Evolutionary conservation across 53 echinoderm and acorn worm species (phyloP).

Genomic region (Echinometra lucunter): DNA sequence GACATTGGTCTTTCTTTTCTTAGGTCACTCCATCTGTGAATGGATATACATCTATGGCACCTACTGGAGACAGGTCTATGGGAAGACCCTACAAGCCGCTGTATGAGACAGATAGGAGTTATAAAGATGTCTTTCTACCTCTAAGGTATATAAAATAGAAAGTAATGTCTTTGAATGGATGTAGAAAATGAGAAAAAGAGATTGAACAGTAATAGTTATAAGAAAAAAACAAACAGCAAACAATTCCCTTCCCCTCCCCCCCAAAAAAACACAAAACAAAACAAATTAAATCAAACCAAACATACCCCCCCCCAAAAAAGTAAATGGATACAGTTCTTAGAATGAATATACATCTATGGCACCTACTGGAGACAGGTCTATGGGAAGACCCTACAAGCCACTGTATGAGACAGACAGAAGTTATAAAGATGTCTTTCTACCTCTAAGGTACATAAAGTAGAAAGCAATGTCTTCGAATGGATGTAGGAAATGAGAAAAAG

Average conservation of each 20-base stretch:
- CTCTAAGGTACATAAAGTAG: slow-evolving; percentile 68
- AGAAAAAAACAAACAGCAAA: no score
- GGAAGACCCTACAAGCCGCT: slow-evolving; percentile 51
- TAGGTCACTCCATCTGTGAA: slow-evolving; percentile 44
- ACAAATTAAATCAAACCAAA: no score
- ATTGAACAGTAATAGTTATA: not conserved
- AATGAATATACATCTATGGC: slow-evolving; percentile 17
- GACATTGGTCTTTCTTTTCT: not conserved
- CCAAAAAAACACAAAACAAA: no score
- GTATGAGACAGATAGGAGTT: slow-evolving; percentile 83
- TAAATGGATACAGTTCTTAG: not conserved
- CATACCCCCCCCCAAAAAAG: no score
- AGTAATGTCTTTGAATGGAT: not conserved
- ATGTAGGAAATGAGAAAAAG: no score
- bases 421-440: slow-evolving; percentile 85
- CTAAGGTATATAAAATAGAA: slow-evolving; percentile 59
- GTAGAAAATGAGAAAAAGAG: not conserved
- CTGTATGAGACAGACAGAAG: slow-evolving; percentile 82
- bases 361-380: not conserved
- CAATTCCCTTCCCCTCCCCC: no score
- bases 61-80: slow-evolving; percentile 12
- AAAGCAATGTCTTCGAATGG: no score
- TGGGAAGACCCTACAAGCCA: slow-evolving; percentile 49
- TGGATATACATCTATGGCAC: slow-evolving; percentile 8
- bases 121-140: slow-evolving; percentile 85